These are phyloP conservation scores for Ornithoptera alexandrae DNA, from an alignment of 2,888 invertebrate genomes.

Conservation along the genomic window DNA sequence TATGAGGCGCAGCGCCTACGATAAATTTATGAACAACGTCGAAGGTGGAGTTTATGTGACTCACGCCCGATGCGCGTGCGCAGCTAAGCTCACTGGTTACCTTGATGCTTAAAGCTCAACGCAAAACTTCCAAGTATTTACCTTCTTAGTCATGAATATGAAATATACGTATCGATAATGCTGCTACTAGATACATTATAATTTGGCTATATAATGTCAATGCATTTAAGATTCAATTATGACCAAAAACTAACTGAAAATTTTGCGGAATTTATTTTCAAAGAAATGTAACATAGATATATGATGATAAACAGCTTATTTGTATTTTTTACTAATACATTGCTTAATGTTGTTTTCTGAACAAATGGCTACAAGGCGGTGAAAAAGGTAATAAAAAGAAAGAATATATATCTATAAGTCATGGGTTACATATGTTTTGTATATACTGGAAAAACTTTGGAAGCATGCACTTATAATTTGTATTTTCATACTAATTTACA, in stretches of 20 bases:
- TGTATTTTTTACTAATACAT: too few relatives aligned
- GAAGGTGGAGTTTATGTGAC: slow-evolving; percentile 31
- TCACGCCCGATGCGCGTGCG: slow-evolving; percentile 38
- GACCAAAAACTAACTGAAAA: too few relatives aligned
- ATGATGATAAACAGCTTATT: too few relatives aligned
- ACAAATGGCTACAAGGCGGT: neutral
- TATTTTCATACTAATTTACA: slow-evolving; percentile 18
- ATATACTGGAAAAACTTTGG: neutral
- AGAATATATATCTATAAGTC: neutral
- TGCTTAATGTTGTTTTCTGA: too few relatives aligned
- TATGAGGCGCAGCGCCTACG: slow-evolving; percentile 8
- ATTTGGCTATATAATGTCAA: neutral
- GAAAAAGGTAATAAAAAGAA: neutral
- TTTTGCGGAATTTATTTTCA: neutral
- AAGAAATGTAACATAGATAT: neutral
- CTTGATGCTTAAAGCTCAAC: slow-evolving; percentile 38
- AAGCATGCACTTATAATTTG: slow-evolving; percentile 1
- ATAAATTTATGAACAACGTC: slow-evolving; percentile 12
- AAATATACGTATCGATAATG: slow-evolving; percentile 24
- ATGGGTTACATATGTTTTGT: neutral
- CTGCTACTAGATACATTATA: neutral
- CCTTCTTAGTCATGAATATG: slow-evolving; percentile 32
- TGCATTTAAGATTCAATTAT: neutral
- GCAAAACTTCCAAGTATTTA: slow-evolving; percentile 33
- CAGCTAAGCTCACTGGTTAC: slow-evolving; percentile 32